Conservation (phyloP, 2,888 invertebrate genomes). For the Acholoe squamosa region DNA sequence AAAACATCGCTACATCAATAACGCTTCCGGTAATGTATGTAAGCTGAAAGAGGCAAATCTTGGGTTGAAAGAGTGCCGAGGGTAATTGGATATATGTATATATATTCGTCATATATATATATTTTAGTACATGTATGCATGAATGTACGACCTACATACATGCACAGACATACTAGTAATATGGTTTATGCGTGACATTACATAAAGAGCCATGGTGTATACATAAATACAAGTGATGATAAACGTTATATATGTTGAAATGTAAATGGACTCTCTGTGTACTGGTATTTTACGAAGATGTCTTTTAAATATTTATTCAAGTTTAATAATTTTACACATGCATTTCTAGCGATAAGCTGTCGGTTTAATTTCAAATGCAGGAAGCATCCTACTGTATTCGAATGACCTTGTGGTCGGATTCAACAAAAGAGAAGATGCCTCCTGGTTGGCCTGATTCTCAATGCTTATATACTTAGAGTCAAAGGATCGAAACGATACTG, state of each 20-base stretch:
- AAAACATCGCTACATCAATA: conserved; percentile 59
- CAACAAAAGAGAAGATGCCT: conserved; percentile 48
- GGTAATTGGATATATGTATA: conserved; percentile 60
- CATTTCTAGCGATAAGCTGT: conserved; percentile 62
- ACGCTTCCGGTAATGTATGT: conserved; percentile 61
- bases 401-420: conserved; percentile 55
- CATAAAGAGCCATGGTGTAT: conserved; percentile 56
- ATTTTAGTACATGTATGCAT: conserved; percentile 60
- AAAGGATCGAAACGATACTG: conserved; percentile 55
- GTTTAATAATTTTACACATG: conserved; percentile 63
- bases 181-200: conserved; percentile 59
- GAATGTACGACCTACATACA: conserved; percentile 54
- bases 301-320: conserved; percentile 59
- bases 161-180: conserved; percentile 60
- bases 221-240: conserved; percentile 60
- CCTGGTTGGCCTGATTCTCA: conserved; percentile 29
- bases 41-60: conserved; percentile 62
- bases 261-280: conserved; percentile 60
- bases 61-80: conserved; percentile 61
- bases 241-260: conserved; percentile 62
- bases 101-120: conserved; percentile 57
- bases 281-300: conserved; percentile 59
- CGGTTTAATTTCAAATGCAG: conserved; percentile 58
- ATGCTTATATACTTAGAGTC: conserved; percentile 35
- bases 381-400: conserved; percentile 60